A percentile compares a stretch with the other conserved stretches of the same genome.
Conservation (phyloP, 2,888 invertebrate species). For the Autographa pulchrina region DNA sequence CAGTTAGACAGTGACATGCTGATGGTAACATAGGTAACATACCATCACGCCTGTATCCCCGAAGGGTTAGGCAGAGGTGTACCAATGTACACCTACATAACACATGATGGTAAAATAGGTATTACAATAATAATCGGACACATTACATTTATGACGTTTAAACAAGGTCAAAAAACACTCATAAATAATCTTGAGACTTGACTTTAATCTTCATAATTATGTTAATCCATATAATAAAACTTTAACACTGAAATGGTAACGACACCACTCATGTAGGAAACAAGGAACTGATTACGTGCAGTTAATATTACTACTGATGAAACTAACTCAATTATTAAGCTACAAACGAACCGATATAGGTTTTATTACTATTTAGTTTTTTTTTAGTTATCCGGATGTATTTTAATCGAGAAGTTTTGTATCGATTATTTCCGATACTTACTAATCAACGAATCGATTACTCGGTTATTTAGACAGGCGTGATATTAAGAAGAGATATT, state of each 20-base stretch:
- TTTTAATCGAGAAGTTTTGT: background rate
- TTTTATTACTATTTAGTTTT: background rate
- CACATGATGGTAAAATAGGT: too few species aligned
- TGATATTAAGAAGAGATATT: background rate
- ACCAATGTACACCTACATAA: too few species aligned
- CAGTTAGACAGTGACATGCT: background rate
- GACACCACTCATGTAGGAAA: background rate
- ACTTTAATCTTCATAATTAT: slow-evolving; percentile 7
- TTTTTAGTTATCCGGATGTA: background rate
- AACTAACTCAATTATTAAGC: background rate
- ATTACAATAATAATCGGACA: background rate
- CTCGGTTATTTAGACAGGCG: background rate
- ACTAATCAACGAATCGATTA: background rate
- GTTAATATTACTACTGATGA: background rate
- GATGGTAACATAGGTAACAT: too few species aligned
- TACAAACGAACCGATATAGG: background rate
- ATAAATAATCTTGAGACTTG: background rate
- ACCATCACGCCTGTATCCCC: too few species aligned
- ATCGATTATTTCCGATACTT: background rate
- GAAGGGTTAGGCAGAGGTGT: too few species aligned
- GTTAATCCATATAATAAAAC: slow-evolving; percentile 3
- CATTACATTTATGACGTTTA: background rate
- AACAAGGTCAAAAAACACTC: background rate
- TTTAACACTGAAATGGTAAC: background rate
- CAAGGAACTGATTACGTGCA: background rate